phyloP scores from a whole-genome alignment of 2,888 invertebrate genomes.

The Aricia artaxerxes region DNA sequence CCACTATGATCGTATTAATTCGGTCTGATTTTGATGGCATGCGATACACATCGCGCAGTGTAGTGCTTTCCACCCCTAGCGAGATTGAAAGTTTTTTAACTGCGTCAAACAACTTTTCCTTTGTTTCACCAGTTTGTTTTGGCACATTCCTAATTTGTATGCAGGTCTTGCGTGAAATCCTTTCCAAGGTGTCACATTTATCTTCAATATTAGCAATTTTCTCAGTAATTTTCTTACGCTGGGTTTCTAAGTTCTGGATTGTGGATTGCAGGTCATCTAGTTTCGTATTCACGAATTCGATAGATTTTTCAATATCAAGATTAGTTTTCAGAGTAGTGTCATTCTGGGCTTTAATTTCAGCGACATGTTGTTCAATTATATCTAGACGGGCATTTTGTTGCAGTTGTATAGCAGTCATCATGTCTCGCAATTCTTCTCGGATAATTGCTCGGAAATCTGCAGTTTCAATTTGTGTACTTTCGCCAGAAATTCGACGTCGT shows the following conservation, averaged over 20 bases:
- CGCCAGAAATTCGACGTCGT: no score
- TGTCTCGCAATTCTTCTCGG: not conserved
- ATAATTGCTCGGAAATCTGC: not conserved
- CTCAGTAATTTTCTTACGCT: not conserved
- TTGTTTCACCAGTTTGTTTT: no score
- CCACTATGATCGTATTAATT: no score
- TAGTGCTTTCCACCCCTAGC: no score
- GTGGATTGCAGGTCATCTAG: not conserved
- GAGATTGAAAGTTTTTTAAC: no score
- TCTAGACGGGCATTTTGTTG: not conserved
- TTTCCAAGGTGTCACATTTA: constrained; percentile 1
- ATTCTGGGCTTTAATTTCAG: not conserved
- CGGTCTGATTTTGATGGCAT: no score
- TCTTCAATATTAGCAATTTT: not conserved
- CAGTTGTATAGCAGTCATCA: not conserved
- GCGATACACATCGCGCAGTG: no score
- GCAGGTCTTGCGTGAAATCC: not conserved
- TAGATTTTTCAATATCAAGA: not conserved
- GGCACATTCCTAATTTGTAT: not conserved
- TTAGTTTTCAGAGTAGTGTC: not conserved
- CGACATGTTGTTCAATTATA: not conserved
- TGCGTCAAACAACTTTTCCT: no score
- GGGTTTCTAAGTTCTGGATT: not conserved
- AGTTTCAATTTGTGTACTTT: no score
- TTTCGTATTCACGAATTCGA: not conserved